phyloP scores from a whole-genome alignment of 1,140 invertebrate genomes.

The Drosophila pandora region DNA sequence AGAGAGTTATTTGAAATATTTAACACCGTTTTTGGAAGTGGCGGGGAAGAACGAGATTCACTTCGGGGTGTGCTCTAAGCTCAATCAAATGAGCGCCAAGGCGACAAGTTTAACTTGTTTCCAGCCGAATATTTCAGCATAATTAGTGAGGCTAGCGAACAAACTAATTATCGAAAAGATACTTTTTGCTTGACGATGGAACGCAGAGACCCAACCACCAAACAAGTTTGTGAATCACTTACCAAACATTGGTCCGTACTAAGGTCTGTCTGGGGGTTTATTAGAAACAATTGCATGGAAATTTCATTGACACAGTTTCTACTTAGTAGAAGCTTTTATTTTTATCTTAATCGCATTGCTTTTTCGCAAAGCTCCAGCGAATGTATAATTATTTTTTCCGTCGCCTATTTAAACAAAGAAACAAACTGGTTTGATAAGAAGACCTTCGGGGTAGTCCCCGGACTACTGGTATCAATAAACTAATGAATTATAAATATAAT shows the following conservation, averaged over 20 bases:
- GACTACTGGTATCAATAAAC: background rate
- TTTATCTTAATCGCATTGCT: conserved; percentile 8
- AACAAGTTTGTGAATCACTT: conserved; percentile 65
- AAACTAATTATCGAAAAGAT: conserved; percentile 64
- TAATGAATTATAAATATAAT: background rate
- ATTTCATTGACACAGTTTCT: conserved; percentile 78
- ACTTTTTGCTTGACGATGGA: conserved; percentile 18
- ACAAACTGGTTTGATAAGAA: conserved; percentile 33
- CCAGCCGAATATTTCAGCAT: conserved; percentile 54
- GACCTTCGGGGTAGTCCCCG: conserved; percentile 17
- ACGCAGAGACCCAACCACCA: conserved; percentile 30
- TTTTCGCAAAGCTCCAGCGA: background rate
- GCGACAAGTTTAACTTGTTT: conserved; percentile 74
- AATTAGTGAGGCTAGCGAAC: conserved; percentile 41
- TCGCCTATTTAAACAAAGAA: conserved; percentile 1
- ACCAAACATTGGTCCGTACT: background rate
- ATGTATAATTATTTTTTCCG: conserved; percentile 10
- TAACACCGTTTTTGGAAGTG: conserved; percentile 55
- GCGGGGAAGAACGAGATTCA: conserved; percentile 20
- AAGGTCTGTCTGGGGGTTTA: conserved; percentile 30
- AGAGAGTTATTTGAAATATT: conserved; percentile 65
- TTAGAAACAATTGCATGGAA: conserved; percentile 64
- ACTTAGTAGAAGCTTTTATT: conserved; percentile 16
- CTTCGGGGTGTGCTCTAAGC: conserved; percentile 26
- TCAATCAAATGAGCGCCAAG: conserved; percentile 42